These are phyloP conservation scores for Crypturellus undulatus DNA, from an alignment of 2,113 vertebrate species.

Conservation along the genomic window DNA sequence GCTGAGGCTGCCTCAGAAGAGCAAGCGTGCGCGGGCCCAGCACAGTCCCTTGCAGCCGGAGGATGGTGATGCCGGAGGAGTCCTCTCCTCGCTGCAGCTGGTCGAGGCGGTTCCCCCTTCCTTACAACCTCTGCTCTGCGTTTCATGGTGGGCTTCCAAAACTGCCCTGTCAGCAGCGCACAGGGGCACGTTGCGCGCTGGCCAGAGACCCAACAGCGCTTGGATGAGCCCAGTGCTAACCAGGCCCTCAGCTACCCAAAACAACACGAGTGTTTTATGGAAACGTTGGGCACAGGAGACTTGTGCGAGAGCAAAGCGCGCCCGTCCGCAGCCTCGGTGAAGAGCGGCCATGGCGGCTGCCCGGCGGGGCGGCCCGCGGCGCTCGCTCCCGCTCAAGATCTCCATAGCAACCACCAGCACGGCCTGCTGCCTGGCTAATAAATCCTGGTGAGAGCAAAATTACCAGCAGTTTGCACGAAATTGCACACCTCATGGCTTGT, in stretches of 20 bases:
- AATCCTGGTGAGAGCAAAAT: constrained; percentile 57
- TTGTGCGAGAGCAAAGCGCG: constrained; percentile 33
- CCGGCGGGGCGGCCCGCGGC: constrained; percentile 26
- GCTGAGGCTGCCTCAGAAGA: constrained; percentile 20
- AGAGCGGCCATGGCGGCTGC: constrained; percentile 48
- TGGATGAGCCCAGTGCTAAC: neutral
- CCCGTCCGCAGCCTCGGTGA: constrained; percentile 1
- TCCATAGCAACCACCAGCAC: constrained; percentile 74
- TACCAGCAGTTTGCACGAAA: constrained; percentile 48
- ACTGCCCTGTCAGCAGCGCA: neutral
- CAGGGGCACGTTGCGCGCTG: neutral
- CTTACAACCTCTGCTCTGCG: neutral
- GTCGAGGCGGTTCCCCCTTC: neutral
- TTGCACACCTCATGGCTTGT: constrained; percentile 25
- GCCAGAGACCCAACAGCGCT: constrained; percentile 18
- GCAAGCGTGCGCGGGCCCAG: neutral
- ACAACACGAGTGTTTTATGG: neutral
- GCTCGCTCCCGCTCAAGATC: constrained; percentile 60
- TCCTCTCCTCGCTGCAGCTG: neutral
- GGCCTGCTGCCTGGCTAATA: constrained; percentile 56
- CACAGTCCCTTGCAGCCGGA: neutral
- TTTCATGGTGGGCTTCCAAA: neutral
- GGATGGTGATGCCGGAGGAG: neutral
- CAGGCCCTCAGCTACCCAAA: neutral
- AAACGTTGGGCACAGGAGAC: constrained; percentile 10